Conservation (phyloP, 2,888 invertebrate genomes). For the Aleiodes leptofemur region DNA sequence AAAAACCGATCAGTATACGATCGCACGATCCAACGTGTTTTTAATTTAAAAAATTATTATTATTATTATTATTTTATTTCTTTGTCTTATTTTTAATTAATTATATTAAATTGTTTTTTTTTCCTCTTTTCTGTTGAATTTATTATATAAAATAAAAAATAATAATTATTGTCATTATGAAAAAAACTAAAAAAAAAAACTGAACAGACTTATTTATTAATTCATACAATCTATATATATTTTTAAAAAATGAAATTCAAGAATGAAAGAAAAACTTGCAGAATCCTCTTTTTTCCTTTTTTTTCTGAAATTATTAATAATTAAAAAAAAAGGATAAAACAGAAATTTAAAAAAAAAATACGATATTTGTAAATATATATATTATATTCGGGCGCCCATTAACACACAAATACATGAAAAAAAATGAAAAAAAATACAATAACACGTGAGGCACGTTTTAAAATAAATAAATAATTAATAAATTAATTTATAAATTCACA, state of each 20-base stretch:
- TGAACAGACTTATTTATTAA: not conserved
- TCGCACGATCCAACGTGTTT: conserved; percentile 37
- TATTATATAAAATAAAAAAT: conserved; percentile 40
- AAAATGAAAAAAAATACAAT: conserved; percentile 2
- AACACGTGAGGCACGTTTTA: not conserved
- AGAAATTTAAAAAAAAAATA: conserved; percentile 4
- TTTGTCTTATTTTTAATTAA: conserved; percentile 31
- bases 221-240: not conserved
- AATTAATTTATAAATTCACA: not conserved
- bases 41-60: conserved; percentile 38
- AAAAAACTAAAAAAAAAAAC: not conserved
- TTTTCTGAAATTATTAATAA: not conserved
- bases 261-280: no score
- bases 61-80: conserved; percentile 41
- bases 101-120: no score
- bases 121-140: conserved; percentile 31
- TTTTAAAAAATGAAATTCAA: no score
- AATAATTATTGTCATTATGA: conserved; percentile 39
- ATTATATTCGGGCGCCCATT: conserved; percentile 19
- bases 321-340: not conserved
- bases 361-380: conserved; percentile 29
- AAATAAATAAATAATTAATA: conserved; percentile 30
- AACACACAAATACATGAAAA: not conserved
- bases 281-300: not conserved
- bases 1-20: conserved; percentile 46